These are phyloP conservation scores for Graphium colonna DNA, from an alignment of 2,888 invertebrate genomes.

Conservation along the genomic window DNA sequence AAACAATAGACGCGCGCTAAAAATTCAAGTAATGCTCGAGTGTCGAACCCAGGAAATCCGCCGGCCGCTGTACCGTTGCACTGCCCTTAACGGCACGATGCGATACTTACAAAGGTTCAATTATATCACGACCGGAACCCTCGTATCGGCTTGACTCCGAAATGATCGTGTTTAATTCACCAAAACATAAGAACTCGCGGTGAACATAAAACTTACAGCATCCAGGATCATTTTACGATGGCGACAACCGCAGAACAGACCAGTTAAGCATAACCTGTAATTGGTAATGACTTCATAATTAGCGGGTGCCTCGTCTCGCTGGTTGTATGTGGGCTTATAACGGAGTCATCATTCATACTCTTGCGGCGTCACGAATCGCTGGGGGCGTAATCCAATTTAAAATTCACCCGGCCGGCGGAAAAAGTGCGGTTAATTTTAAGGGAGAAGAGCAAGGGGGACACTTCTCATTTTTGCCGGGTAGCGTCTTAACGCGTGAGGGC, in stretches of 20 bases:
- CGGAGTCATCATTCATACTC: conserved; percentile 72
- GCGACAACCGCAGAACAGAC: conserved; percentile 27
- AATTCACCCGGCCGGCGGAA: conserved; percentile 65
- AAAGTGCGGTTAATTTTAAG: conserved; percentile 57
- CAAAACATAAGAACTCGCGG: conserved; percentile 25
- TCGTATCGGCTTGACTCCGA: conserved; percentile 67
- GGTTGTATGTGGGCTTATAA: conserved; percentile 35
- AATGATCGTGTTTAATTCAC: conserved; percentile 42
- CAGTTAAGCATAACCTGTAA: conserved; percentile 11
- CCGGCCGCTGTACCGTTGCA: conserved; percentile 42
- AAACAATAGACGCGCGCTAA: conserved; percentile 24
- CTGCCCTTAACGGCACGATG: conserved; percentile 52
- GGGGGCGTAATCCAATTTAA: conserved; percentile 71
- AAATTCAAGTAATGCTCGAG: conserved; percentile 57
- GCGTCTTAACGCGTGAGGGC: conserved; percentile 61
- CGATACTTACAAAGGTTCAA: conserved; percentile 41
- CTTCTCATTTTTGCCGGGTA: conserved; percentile 52
- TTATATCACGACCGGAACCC: conserved; percentile 65
- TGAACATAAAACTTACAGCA: conserved; percentile 30
- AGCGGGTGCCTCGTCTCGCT: conserved; percentile 33
- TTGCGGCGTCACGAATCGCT: conserved; percentile 72
- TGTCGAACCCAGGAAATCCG: conserved; percentile 70
- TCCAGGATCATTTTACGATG: conserved; percentile 36
- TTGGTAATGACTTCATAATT: conserved; percentile 35
- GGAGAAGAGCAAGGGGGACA: conserved; percentile 36